Evolutionary conservation across 2,888 invertebrate species (phyloP), one percentile per base, ranked within the genome.

Genomic region (Drosophila meridiana): DNA sequence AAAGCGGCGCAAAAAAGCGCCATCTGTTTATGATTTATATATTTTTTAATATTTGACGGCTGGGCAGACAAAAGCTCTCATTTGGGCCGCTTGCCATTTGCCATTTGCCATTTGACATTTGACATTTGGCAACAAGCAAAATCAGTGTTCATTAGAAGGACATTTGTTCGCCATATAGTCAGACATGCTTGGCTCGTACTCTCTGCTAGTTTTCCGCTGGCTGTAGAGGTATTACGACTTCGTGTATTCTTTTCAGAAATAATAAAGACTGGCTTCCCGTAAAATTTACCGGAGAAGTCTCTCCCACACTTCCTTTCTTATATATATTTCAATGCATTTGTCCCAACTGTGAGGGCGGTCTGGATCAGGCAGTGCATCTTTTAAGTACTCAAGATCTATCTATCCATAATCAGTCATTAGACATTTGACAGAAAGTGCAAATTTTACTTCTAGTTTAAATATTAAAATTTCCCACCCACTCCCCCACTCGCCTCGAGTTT

Each of bases 1-100:
- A 78, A 73, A 74, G 48, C 59, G 62, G 34, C 58, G 61, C 62
- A 70, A 71, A 77, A 70, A 66, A 64, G 80, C 83, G 87, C 78
- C 87, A 88, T 87, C 87, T 88, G 87, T 81, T 86, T 82, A 71
- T 88, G 87, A 88, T 88, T 88, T 89, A 88, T 87, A 82, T 75
- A 76, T 73, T 78, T 78, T 87, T 81, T 84, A 83, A 84, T 84
- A 86, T 78, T 55, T 71, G 76, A 59, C 69, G 65, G 61, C 48
- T 66, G 62, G 72, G 48, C 56, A 55, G 53, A 40, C 52, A 64
- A 65, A 56, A 45, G 34, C 14, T 38, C 36, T 40, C 36, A 34
- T 28, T 69, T 36, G 64, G 64, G 47, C 36, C 36, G 28, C 11
- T 55, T 9, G 32, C 26, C 53, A 43, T 43, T 57, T 36, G 45